These are phyloP conservation scores for Harpagifer antarcticus DNA, from an alignment of 2,797 vertebrate species.

Conservation along the genomic window DNA sequence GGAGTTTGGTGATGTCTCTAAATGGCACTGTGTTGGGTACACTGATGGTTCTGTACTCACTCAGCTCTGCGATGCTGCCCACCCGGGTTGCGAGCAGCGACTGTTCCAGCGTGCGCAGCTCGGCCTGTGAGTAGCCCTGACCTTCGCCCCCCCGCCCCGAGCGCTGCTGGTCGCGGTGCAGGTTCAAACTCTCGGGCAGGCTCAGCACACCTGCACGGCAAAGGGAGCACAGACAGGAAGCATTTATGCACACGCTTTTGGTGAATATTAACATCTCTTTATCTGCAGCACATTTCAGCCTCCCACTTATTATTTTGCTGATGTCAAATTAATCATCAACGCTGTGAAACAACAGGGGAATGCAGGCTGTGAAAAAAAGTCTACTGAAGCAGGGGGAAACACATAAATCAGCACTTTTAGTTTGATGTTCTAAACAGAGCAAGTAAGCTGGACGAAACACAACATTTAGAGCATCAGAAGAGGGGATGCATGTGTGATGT, in stretches of 20 bases:
- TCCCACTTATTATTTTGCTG: conserved; percentile 6
- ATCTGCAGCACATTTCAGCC: background rate
- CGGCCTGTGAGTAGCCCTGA: conserved; percentile 92
- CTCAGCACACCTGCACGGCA: conserved; percentile 90
- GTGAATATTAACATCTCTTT: background rate
- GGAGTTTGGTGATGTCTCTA: too few species aligned
- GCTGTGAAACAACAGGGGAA: conserved; percentile 7
- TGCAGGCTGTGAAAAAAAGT: background rate
- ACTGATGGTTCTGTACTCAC: conserved; percentile 83
- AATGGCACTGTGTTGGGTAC: too few species aligned
- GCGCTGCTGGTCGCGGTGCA: conserved; percentile 94
- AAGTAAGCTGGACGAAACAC: background rate
- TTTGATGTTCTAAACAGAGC: background rate
- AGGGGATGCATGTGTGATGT: background rate
- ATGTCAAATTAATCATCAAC: conserved; percentile 12
- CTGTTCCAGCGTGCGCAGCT: conserved; percentile 95
- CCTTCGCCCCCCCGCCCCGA: conserved; percentile 87
- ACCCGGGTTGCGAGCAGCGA: conserved; percentile 94
- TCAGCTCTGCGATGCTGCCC: conserved; percentile 97
- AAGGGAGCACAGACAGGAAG: conserved; percentile 7
- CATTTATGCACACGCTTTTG: background rate
- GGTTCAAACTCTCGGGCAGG: conserved; percentile 95
- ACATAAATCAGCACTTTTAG: conserved; percentile 29
- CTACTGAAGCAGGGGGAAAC: background rate
- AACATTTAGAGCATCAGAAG: conserved; percentile 6